phyloP scores from a whole-genome alignment of 2,888 invertebrate genomes.

The Chaetogeoica ovagalla region DNA sequence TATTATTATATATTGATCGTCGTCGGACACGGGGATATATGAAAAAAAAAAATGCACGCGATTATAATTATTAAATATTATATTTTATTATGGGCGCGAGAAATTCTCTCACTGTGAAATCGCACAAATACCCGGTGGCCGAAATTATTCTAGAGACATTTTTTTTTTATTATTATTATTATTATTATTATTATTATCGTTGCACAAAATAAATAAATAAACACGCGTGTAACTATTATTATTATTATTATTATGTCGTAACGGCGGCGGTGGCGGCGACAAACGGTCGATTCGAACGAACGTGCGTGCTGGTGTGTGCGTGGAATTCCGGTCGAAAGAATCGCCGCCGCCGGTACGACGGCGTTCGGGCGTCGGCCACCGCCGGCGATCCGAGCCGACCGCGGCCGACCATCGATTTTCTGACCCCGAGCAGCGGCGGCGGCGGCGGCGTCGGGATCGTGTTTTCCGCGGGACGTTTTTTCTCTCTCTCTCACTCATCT shows the following conservation, averaged over 20 bases:
- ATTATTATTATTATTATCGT: too few species aligned
- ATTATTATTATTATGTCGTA: too few species aligned
- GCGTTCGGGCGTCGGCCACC: conserved; percentile 50
- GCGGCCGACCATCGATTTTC: conserved; percentile 50
- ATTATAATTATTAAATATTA: too few species aligned
- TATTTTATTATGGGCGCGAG: too few species aligned
- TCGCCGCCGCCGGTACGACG: conserved; percentile 27
- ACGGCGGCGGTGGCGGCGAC: background rate
- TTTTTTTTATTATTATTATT: too few species aligned
- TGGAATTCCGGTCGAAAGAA: conserved; percentile 53
- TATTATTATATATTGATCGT: too few species aligned
- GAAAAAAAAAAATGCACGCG: too few species aligned
- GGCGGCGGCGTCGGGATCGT: conserved; percentile 40
- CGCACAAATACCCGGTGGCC: too few species aligned
- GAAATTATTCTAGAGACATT: too few species aligned
- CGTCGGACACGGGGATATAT: too few species aligned
- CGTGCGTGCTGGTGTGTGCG: conserved; percentile 52
- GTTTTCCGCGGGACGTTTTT: conserved; percentile 44
- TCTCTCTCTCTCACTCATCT: background rate
- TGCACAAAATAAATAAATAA: background rate
- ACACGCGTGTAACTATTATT: background rate
- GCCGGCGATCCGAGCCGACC: conserved; percentile 47
- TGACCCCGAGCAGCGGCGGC: conserved; percentile 46
- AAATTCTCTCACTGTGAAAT: too few species aligned
- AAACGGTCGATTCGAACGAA: conserved; percentile 32